Conservation (phyloP, 2,797 vertebrate genomes). For the Phaenicophaeus curvirostris region DNA sequence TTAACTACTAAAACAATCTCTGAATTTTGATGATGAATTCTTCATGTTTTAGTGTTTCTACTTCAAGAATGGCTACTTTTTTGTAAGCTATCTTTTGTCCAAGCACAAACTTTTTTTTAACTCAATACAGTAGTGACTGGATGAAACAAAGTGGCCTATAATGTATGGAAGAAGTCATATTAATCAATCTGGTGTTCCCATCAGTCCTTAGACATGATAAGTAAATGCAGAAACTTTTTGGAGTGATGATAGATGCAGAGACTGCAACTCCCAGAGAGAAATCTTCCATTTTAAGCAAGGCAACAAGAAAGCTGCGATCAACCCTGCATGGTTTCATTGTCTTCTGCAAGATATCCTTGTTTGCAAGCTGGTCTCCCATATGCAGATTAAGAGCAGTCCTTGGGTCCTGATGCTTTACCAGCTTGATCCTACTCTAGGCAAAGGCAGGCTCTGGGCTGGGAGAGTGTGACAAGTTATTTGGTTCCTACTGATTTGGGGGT, state of each 20-base stretch:
- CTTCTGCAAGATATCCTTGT: neutral
- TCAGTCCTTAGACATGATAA: neutral
- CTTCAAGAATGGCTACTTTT: neutral
- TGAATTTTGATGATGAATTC: neutral
- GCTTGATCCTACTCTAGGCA: accelerated
- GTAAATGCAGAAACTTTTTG: neutral
- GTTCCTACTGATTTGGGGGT: neutral
- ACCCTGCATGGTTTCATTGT: neutral
- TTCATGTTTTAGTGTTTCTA: neutral
- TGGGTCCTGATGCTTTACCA: neutral
- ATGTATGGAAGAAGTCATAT: neutral
- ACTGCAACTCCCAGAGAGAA: neutral
- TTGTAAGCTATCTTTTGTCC: neutral
- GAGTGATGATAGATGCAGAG: neutral
- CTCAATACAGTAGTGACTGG: neutral
- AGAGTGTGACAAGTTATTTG: neutral
- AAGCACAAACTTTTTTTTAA: neutral
- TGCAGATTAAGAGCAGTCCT: neutral
- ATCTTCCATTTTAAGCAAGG: neutral
- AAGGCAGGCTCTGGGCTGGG: neutral
- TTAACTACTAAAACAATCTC: neutral
- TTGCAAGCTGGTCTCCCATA: neutral
- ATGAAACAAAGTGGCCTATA: neutral
- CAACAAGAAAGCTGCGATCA: neutral
- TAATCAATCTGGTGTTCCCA: neutral